Base-by-base conservation (phyloP, 92 coral and sea anemone species). In the Bergia puertoricense region DNA sequence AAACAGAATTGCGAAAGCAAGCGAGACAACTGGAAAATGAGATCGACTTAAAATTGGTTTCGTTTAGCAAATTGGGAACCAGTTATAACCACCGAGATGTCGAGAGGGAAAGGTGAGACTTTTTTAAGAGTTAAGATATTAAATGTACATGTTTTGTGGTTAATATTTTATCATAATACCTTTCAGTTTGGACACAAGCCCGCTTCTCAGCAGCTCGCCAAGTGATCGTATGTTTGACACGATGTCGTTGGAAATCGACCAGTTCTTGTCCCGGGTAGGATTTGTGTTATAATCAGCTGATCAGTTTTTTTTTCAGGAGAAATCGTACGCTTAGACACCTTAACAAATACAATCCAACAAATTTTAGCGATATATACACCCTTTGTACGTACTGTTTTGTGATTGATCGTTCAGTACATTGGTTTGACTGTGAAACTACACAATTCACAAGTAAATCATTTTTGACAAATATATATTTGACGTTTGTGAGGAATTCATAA, bases 1-100 rank as follows among this genome's bases (percentile, higher is more conserved):
- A 39, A 22, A 9, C 67, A 97, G 99, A 97, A 69, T 95, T 95
- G 91, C 93, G 99, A 73, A 97, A 91, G 92, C 92, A 93, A 89
- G 99, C 99, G 16, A 91, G 99, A 81, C 99, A 97, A 74, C 93
- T 97, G 88, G 99, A 97, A 89, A 97, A 97, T 84, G 99, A 97
- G 81, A 93, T 97, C 74, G 99, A 97, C 91, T 91, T 97, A 42
- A 97, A 97, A 72, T 81, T 97, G 89, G 99, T 97, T 77, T 97
- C 99, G 51, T 97, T 97, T 84, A 97, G 99, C 81, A 97, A 97
- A 88, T 92, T 97, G 42, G 99, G 99, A n/a, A 97, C 99, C 57
- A 91, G 86, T 77, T 97, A 95, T 90, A 95, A 92, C 69, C 98
- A 96, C 65, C 95, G 92, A 45, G 97, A 97, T 81, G 94, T 90